A percentile compares a stretch with the other conserved stretches of the same genome.
Evolutionary conservation across 2,797 vertebrate genomes (phyloP).

Genomic region (Epinephelus malabaricus): DNA sequence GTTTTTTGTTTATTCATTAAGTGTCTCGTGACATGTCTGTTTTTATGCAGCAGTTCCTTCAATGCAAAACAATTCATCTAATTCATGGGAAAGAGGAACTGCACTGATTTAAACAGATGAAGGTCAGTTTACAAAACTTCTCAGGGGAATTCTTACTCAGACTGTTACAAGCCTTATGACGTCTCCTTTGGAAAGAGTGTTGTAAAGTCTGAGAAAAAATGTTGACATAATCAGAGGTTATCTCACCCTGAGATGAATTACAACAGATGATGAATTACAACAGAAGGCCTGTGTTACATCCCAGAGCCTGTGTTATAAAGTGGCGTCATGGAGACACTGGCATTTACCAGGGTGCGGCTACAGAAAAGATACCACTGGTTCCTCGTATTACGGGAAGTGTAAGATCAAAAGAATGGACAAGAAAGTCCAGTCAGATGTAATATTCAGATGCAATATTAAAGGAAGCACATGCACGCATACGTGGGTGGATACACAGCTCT

Average conservation of each 20-base stretch:
- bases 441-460: not conserved
- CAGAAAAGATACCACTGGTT: not conserved
- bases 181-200: not conserved
- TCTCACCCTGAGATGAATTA: not conserved
- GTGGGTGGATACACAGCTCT: not conserved
- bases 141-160: not conserved
- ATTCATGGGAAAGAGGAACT: not conserved
- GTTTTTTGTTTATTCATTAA: not conserved
- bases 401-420: not conserved
- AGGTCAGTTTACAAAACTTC: conserved; percentile 1
- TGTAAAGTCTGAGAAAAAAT: not conserved
- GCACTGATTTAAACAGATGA: not conserved
- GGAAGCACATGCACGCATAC: not conserved
- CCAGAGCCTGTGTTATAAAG: not conserved
- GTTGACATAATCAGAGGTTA: not conserved
- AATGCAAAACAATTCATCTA: not conserved
- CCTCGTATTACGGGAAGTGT: not conserved
- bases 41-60: conserved; percentile 4
- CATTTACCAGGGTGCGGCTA: not conserved
- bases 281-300: not conserved
- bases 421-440: not conserved
- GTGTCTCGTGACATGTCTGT: not conserved
- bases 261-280: not conserved
- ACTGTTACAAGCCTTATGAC: not conserved
- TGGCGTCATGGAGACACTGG: not conserved